These are phyloP conservation scores for Lycophotia porphyrea DNA, from an alignment of 2,888 invertebrate species.

Conservation along the genomic window DNA sequence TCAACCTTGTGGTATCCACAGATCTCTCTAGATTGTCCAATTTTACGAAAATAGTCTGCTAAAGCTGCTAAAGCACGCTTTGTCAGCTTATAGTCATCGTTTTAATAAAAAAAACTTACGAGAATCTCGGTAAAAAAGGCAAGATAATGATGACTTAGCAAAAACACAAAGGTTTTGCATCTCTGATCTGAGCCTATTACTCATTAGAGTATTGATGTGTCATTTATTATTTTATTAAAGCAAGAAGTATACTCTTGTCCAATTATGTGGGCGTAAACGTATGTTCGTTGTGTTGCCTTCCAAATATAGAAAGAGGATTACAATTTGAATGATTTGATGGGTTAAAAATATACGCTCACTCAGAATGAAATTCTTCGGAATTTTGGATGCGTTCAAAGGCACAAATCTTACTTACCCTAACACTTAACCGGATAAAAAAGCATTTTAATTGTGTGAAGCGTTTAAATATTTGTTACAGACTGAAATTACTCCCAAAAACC, in stretches of 20 bases:
- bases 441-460: background rate
- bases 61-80: background rate
- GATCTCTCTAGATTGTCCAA: background rate
- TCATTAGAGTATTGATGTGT: slow-evolving; percentile 36
- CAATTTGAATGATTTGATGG: slow-evolving; percentile 13
- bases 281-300: background rate
- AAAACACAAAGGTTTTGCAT: slow-evolving; percentile 8
- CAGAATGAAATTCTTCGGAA: background rate
- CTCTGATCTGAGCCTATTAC: slow-evolving; percentile 16
- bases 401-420: background rate
- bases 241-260: slow-evolving; percentile 23
- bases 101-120: background rate
- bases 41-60: background rate
- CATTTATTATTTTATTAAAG: slow-evolving; percentile 21
- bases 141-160: background rate
- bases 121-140: background rate
- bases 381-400: background rate
- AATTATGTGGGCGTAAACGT: slow-evolving; percentile 40
- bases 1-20: background rate
- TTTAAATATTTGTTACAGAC: background rate
- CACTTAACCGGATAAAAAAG: background rate
- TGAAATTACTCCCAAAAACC: background rate
- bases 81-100: background rate
- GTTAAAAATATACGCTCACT: slow-evolving; percentile 17
- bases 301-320: slow-evolving; percentile 6